phyloP scores from a whole-genome alignment of 2,113 vertebrate genomes.

The Pseudopipra pipra region DNA sequence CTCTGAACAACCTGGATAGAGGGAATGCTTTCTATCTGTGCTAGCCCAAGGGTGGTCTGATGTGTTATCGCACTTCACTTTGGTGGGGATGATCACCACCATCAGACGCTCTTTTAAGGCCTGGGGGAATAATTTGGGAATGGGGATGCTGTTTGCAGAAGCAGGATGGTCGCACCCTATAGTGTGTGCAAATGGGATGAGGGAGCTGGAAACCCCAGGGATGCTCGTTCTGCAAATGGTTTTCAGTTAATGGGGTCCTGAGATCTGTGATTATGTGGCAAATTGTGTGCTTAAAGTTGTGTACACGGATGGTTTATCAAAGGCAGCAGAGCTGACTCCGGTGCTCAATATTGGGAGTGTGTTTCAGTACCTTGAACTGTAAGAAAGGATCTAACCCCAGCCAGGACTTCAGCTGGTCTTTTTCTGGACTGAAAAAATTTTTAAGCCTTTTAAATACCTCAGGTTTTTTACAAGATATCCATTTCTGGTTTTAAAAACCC shows the following conservation, averaged over 20 bases:
- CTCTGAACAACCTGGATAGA: background rate
- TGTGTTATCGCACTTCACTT: background rate
- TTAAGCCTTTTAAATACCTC: background rate
- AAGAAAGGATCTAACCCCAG: background rate
- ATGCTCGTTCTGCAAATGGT: background rate
- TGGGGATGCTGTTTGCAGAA: background rate
- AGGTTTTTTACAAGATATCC: background rate
- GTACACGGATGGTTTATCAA: background rate
- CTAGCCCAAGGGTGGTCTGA: background rate
- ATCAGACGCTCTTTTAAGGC: background rate
- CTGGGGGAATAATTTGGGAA: background rate
- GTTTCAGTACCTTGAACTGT: background rate
- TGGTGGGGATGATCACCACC: background rate
- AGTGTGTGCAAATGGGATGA: background rate
- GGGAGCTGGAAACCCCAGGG: background rate
- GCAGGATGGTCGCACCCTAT: rapidly evolving
- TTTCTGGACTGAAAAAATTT: conserved; percentile 3
- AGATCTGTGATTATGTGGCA: background rate
- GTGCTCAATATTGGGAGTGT: background rate
- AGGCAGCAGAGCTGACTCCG: background rate
- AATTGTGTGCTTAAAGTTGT: background rate
- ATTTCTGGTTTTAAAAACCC: conserved; percentile 27
- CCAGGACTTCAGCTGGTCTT: background rate
- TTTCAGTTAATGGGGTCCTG: background rate
- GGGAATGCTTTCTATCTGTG: background rate